A percentile compares a stretch with the other conserved stretches of the same genome.
Conservation (phyloP, 1,140 invertebrate genomes). For the Carcinoscorpius rotundicauda region DNA sequence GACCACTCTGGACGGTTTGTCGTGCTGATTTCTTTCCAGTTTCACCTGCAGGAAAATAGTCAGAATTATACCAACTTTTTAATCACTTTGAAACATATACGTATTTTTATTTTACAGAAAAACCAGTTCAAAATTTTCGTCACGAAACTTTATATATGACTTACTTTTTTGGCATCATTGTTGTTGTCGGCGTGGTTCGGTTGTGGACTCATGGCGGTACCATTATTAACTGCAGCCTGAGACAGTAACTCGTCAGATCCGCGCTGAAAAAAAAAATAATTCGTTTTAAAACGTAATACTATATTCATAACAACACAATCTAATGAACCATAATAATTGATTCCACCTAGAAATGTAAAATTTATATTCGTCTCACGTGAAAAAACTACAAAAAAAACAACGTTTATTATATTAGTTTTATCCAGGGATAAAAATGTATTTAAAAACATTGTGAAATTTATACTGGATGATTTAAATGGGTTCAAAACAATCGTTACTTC, state of each 20-base stretch:
- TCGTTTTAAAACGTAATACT: too few relatives aligned
- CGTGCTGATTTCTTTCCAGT: slow-evolving; percentile 54
- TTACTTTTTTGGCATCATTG: slow-evolving; percentile 89
- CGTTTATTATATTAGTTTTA: too few relatives aligned
- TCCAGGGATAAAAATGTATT: too few relatives aligned
- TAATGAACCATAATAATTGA: too few relatives aligned
- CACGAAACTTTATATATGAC: slow-evolving; percentile 15
- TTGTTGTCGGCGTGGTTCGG: slow-evolving; percentile 67
- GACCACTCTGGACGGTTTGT: slow-evolving; percentile 83
- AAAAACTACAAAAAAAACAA: too few relatives aligned
- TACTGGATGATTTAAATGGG: too few relatives aligned
- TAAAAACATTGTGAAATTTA: too few relatives aligned
- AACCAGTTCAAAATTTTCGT: too few relatives aligned
- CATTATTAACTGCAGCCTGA: slow-evolving; percentile 78
- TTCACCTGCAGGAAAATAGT: slow-evolving; percentile 55
- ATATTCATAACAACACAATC: too few relatives aligned
- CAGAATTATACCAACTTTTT: neutral
- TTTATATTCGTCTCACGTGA: too few relatives aligned
- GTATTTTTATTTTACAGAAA: neutral
- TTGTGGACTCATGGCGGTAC: slow-evolving; percentile 60
- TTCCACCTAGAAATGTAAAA: too few relatives aligned
- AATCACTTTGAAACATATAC: neutral
- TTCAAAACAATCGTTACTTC: too few relatives aligned
- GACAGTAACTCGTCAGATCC: slow-evolving; percentile 89
- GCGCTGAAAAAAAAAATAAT: slow-evolving; percentile 60